Evolutionary conservation across 2,888 invertebrate species (phyloP).

Genomic region (Oxytorus armatus): DNA sequence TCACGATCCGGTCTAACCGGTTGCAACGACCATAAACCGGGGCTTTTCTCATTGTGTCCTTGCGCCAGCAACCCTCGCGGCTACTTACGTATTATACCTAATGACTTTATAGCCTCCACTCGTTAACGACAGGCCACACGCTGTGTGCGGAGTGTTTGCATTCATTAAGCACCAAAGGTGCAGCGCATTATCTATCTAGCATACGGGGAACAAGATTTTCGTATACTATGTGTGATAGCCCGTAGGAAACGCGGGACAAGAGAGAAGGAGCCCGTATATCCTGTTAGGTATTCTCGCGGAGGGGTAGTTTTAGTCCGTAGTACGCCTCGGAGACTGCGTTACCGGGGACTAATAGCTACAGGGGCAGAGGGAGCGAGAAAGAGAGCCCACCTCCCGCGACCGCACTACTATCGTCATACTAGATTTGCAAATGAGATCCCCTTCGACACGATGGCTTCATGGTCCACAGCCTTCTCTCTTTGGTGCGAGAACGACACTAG

Average conservation of each 20-base stretch:
- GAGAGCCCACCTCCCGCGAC: slow-evolving; percentile 56
- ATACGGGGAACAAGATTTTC: background rate
- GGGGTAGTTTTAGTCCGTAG: slow-evolving; percentile 35
- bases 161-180: slow-evolving; percentile 67
- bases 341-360: slow-evolving; percentile 55
- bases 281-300: slow-evolving; percentile 4
- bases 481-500: slow-evolving; percentile 55
- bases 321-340: slow-evolving; percentile 55
- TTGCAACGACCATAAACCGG: background rate
- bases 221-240: background rate
- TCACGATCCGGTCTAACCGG: slow-evolving; percentile 1
- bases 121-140: slow-evolving; percentile 62
- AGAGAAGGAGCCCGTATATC: background rate
- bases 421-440: slow-evolving; percentile 68
- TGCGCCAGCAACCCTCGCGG: slow-evolving; percentile 32
- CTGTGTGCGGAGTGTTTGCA: slow-evolving; percentile 64
- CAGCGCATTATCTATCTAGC: slow-evolving; percentile 26
- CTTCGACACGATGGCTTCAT: slow-evolving; percentile 49
- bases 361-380: no score
- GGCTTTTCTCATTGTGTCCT: slow-evolving; percentile 39
- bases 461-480: slow-evolving; percentile 34
- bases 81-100: slow-evolving; percentile 66
- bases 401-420: slow-evolving; percentile 63
- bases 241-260: background rate
- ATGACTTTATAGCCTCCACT: slow-evolving; percentile 68